Base-by-base conservation (phyloP, 1,140 invertebrate species). In the Thalassaphorura encarpata region DNA sequence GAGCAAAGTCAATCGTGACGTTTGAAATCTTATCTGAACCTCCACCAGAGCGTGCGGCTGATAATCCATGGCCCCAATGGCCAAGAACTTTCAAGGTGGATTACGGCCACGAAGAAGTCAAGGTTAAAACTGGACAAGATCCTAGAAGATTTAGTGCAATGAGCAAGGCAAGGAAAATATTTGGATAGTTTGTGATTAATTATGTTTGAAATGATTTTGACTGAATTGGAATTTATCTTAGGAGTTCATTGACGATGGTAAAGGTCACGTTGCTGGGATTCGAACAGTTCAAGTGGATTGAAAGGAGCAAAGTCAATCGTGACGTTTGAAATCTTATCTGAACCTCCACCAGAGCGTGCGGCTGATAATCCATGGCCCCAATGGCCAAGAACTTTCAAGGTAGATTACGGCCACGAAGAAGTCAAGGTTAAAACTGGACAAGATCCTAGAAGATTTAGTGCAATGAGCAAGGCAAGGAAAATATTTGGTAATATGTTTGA, bases 331-430 rank as follows among this genome's bases (percentile, higher is more conserved):
- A 98, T 99, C 67, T 74, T 99, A 41, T 94, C 95, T 0, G 81
- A 90, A 67, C 96, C 96, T 23, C 86, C 91, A 39, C 74, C 76
- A 15, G 77, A 75, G 24, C 77, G 96, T 27, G 82, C 82, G 11
- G 73, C 76, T 15, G 89, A 92, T 69, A 97, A 97, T 73, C 96
- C 96, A 5, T 99, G 96, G 96, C 96, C 96, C 26, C 92, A 97
- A 67, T 98, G 87, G 82, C 95, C 96, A 0, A 79, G 89, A 68
- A 84, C 98, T 6, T 97, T 97, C 76, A 85, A 93, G 64, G 84
- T 97, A 2, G 96, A 99, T 72, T 99, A 99, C 70, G 96, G 96
- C 0, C 96, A 99, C 68, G 95, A 98, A 69, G 96, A 99, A 75
- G 91, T 95, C 1, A 82, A 83, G 68, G 75, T 93, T 0, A 89